Evolutionary conservation across 2,113 vertebrate genomes (phyloP).

Genomic region (Gymnobelideus leadbeateri): DNA sequence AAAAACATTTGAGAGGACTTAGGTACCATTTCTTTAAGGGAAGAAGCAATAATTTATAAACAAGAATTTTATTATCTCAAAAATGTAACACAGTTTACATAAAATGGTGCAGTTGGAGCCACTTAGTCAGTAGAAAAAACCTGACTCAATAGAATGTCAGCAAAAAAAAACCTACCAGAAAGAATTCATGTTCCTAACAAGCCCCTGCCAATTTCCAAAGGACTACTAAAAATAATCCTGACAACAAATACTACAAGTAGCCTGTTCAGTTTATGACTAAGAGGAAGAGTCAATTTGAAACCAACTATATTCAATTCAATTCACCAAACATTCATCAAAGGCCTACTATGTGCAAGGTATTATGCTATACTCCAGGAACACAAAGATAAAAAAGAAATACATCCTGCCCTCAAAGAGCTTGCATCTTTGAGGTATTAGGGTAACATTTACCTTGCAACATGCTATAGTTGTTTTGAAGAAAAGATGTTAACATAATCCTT

Average conservation of each 20-base stretch:
- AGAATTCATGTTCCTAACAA: background rate
- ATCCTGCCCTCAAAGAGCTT: background rate
- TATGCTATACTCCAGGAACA: background rate
- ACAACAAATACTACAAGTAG: background rate
- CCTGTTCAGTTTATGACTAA: background rate
- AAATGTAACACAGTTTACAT: background rate
- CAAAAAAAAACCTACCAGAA: background rate
- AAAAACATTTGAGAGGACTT: background rate
- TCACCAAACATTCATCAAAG: background rate
- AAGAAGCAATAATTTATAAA: background rate
- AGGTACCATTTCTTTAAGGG: background rate
- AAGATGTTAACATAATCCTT: background rate
- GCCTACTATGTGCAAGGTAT: background rate
- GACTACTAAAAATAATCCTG: background rate
- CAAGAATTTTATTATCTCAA: background rate
- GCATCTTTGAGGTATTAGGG: background rate
- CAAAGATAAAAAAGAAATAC: background rate
- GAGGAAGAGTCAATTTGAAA: background rate
- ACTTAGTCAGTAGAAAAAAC: background rate
- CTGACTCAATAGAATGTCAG: background rate
- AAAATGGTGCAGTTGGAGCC: background rate
- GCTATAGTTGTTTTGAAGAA: background rate
- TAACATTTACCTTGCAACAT: background rate
- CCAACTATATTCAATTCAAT: background rate
- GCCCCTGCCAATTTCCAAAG: background rate